Evolutionary conservation across 2,113 vertebrate species (phyloP).

Genomic region (Origma solitaria): DNA sequence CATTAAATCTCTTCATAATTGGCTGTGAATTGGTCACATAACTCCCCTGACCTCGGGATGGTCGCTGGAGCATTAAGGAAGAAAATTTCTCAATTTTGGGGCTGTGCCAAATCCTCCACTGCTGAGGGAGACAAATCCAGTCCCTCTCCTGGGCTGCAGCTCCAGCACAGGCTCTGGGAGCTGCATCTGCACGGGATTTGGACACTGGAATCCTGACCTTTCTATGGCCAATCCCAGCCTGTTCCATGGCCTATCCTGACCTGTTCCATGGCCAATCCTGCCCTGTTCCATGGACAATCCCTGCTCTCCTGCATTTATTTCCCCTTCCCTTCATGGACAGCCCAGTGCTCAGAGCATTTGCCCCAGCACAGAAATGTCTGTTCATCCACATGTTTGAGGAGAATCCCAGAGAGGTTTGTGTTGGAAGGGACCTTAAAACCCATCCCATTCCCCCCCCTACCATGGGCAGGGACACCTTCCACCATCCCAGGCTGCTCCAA

Average conservation of each 20-base stretch:
- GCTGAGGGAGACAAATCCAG: background rate
- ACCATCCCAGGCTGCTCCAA: background rate
- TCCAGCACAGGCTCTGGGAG: background rate
- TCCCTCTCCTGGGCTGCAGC: background rate
- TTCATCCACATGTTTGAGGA: background rate
- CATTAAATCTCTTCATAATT: background rate
- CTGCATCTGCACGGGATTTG: background rate
- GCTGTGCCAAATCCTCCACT: background rate
- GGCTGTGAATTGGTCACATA: background rate
- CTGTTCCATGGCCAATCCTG: background rate
- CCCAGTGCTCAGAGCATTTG: background rate
- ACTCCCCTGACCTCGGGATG: background rate
- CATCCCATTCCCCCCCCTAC: background rate
- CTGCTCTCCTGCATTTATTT: background rate
- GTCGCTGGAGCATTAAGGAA: background rate
- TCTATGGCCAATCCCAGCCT: background rate
- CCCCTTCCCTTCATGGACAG: accelerated
- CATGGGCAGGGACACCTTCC: background rate
- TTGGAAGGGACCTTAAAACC: accelerated
- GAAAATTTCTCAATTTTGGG: background rate
- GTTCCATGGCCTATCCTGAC: too few relatives aligned
- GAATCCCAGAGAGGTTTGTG: background rate
- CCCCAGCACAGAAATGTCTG: background rate
- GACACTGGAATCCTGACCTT: background rate
- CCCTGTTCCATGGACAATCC: background rate